Conservation (phyloP, 2,113 vertebrate genomes). For the Cromileptes altivelis region DNA sequence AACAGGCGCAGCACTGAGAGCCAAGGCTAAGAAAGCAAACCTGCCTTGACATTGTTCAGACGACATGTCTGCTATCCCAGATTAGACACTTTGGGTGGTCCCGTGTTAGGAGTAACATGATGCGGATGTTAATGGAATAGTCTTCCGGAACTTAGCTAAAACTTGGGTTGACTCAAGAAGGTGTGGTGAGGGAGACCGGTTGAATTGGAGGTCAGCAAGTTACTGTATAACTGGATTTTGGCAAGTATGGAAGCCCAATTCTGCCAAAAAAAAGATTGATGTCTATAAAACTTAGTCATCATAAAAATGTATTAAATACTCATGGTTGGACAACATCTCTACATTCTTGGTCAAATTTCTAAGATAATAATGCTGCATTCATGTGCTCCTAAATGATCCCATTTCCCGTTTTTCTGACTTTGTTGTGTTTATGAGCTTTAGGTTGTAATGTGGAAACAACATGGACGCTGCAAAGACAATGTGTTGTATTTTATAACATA, state of each 20-base stretch:
- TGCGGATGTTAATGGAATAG: conserved; percentile 38
- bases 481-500: too few relatives aligned
- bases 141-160: conserved; percentile 28
- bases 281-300: too few relatives aligned
- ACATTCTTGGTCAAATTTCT: neutral
- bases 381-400: too few relatives aligned
- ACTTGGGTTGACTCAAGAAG: conserved; percentile 15
- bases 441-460: too few relatives aligned
- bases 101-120: conserved; percentile 43
- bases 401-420: too few relatives aligned
- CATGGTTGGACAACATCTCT: neutral
- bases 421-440: too few relatives aligned
- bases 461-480: too few relatives aligned
- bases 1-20: conserved; percentile 36
- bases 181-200: neutral
- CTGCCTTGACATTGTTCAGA: conserved; percentile 56
- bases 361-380: neutral
- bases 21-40: conserved; percentile 59
- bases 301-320: neutral
- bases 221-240: neutral
- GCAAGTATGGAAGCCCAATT: neutral
- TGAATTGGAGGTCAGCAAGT: conserved; percentile 4
- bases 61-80: conserved; percentile 41
- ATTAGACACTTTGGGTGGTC: conserved; percentile 70
- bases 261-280: neutral